phyloP scores from a whole-genome alignment of 2,888 invertebrate genomes.

The Dryobota labecula region DNA sequence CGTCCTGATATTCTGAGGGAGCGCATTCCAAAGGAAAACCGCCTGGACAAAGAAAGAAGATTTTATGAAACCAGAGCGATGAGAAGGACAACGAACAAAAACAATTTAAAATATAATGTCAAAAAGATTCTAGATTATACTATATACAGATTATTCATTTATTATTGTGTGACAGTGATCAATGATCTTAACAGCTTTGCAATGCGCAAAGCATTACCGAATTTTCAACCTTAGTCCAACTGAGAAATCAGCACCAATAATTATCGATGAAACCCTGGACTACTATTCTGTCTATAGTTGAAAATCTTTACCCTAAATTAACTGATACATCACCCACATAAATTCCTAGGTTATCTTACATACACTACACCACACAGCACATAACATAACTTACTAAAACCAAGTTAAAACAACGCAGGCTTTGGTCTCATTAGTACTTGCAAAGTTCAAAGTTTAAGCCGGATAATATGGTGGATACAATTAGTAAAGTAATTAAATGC shows the following conservation, averaged over 20 bases:
- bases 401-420: conserved; percentile 54
- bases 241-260: not conserved
- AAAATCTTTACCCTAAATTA: not conserved
- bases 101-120: no score
- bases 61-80: no score
- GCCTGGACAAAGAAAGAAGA: no score
- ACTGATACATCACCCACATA: not conserved
- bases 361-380: conserved; percentile 10
- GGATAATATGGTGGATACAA: conserved; percentile 57
- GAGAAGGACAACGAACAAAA: no score
- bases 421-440: conserved; percentile 56
- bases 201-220: no score
- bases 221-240: not conserved
- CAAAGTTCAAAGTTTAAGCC: conserved; percentile 57
- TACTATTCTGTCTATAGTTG: not conserved
- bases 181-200: no score
- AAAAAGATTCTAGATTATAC: no score
- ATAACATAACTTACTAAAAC: conserved; percentile 29
- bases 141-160: no score
- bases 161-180: no score
- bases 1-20: no score
- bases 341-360: not conserved
- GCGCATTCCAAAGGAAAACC: no score
- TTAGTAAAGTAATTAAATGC: conserved; percentile 53
- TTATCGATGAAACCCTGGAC: not conserved